Percentiles rank a stretch among this genome's conserved stretches.
Evolutionary conservation across 2,113 vertebrate species (phyloP).

Genomic region (Coptodon rendalli): DNA sequence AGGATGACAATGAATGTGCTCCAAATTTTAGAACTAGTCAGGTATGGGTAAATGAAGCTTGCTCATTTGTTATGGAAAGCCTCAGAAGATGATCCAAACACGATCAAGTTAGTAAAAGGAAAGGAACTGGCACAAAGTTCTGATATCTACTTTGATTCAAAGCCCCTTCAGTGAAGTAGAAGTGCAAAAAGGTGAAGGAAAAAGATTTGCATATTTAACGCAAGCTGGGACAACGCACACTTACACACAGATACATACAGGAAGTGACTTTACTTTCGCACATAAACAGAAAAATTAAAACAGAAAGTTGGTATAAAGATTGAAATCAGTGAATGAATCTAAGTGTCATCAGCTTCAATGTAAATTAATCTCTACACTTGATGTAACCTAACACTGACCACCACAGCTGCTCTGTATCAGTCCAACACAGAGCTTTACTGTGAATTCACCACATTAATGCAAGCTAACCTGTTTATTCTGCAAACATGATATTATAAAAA

Average conservation of each 20-base stretch:
- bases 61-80: background rate
- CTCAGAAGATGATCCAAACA: background rate
- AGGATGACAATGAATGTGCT: background rate
- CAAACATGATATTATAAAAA: background rate
- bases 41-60: background rate
- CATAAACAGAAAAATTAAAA: background rate
- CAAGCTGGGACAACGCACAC: background rate
- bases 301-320: background rate
- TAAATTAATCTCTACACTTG: background rate
- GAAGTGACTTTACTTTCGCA: background rate
- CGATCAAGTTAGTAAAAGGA: accelerated
- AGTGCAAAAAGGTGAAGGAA: background rate
- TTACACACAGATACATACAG: background rate
- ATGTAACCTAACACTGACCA: background rate
- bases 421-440: background rate
- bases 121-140: background rate
- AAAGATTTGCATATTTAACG: background rate
- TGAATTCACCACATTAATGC: background rate
- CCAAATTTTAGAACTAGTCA: background rate
- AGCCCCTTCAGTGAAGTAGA: background rate
- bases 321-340: background rate
- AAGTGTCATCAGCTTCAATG: background rate
- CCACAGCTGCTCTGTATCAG: background rate
- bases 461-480: background rate
- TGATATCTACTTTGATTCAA: background rate